Conservation (phyloP, 2,113 vertebrate genomes). For the Naja naja region DNA sequence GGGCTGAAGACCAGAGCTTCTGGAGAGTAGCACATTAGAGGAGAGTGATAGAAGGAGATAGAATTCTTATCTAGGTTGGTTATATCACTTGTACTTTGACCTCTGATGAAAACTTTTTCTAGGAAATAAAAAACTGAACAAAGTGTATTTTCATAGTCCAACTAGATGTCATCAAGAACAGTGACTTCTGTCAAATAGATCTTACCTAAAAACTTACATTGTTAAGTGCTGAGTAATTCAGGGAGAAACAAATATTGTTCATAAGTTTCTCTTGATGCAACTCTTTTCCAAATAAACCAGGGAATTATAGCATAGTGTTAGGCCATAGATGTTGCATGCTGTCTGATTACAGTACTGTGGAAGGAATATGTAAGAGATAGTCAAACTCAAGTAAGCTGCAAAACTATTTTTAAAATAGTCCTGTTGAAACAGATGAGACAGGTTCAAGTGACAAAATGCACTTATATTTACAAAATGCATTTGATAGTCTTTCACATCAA, state of each 20-base stretch:
- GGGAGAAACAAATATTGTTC: background rate
- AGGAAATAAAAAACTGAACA: background rate
- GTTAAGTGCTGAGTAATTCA: background rate
- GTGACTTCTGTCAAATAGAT: background rate
- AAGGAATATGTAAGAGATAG: background rate
- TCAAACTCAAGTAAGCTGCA: background rate
- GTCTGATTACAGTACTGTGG: background rate
- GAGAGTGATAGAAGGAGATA: background rate
- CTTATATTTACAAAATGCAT: conserved; percentile 35
- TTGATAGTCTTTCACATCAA: background rate
- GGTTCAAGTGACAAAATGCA: background rate
- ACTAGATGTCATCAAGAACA: background rate
- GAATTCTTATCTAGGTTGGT: background rate
- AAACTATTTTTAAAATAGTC: conserved; percentile 38
- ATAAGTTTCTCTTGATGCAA: background rate
- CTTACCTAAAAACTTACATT: background rate
- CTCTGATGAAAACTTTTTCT: background rate
- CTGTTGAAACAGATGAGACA: conserved; percentile 44
- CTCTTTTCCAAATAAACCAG: background rate
- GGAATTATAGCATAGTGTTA: background rate
- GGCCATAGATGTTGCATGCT: background rate
- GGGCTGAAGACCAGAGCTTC: too few species aligned
- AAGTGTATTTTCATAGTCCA: background rate
- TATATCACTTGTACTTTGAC: background rate
- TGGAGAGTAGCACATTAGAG: background rate